Evolutionary conservation across 2,113 vertebrate species (phyloP).

Genomic region (Paradoxurus hermaphroditus): DNA sequence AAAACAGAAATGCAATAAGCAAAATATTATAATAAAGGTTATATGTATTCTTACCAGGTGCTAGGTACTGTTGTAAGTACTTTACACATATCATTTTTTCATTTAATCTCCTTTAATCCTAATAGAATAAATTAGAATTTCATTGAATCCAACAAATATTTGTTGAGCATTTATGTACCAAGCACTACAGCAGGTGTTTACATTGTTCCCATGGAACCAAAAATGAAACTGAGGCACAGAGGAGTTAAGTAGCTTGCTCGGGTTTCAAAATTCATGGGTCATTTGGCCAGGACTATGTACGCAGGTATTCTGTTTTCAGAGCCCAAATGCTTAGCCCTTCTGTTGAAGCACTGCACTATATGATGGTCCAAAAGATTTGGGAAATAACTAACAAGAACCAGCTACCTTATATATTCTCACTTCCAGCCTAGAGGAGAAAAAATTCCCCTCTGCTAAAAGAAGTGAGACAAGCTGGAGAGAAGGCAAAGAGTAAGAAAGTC

Average conservation of each 20-base stretch:
- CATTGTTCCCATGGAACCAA: background rate
- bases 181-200: background rate
- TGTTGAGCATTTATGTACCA: background rate
- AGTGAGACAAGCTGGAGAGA: background rate
- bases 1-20: background rate
- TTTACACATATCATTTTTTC: background rate
- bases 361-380: background rate
- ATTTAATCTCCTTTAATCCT: slow-evolving; percentile 14
- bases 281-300: background rate
- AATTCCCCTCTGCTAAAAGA: background rate
- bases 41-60: background rate
- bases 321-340: background rate
- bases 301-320: background rate
- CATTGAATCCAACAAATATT: slow-evolving; percentile 3
- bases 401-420: background rate
- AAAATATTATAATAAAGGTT: background rate
- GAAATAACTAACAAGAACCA: background rate
- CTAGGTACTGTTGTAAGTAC: background rate
- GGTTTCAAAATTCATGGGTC: background rate
- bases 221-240: background rate
- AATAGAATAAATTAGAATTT: slow-evolving; percentile 1
- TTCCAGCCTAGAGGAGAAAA: background rate
- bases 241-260: background rate
- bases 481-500: background rate
- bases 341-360: background rate